These are phyloP conservation scores for Ciconia stormi DNA, from an alignment of 2,113 vertebrate species.

Conservation along the genomic window DNA sequence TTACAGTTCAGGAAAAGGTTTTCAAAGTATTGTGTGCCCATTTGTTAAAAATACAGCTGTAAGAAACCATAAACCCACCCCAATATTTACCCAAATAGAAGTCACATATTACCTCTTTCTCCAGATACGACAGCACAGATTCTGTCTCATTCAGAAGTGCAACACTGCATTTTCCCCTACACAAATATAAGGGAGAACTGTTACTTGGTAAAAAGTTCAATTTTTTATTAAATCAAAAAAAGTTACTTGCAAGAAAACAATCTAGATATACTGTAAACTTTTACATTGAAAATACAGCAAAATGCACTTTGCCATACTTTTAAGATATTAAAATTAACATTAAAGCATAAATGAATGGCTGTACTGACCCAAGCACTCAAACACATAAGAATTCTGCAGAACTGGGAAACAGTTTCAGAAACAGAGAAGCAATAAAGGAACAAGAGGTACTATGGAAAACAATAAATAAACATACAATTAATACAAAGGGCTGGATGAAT, in stretches of 20 bases:
- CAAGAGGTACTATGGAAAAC: background rate
- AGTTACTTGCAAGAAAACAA: background rate
- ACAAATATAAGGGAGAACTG: background rate
- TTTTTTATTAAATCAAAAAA: background rate
- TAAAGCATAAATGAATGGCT: background rate
- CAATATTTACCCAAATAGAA: background rate
- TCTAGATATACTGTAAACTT: background rate
- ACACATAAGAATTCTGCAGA: background rate
- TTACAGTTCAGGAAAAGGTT: background rate
- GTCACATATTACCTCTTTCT: constrained; percentile 88
- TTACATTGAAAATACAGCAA: background rate
- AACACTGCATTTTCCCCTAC: constrained; percentile 95
- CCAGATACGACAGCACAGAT: constrained; percentile 92
- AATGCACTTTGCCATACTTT: background rate
- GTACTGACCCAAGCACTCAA: background rate
- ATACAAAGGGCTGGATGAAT: background rate
- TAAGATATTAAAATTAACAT: background rate
- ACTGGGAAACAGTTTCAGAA: background rate
- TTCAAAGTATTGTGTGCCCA: background rate
- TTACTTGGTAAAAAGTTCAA: background rate
- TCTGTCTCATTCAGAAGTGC: constrained; percentile 96
- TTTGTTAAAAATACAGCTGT: background rate
- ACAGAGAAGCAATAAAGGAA: background rate
- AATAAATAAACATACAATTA: background rate
- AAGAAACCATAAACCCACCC: background rate